Conservation (phyloP, 2,797 vertebrate species). For the Crenuchus spilurus region DNA sequence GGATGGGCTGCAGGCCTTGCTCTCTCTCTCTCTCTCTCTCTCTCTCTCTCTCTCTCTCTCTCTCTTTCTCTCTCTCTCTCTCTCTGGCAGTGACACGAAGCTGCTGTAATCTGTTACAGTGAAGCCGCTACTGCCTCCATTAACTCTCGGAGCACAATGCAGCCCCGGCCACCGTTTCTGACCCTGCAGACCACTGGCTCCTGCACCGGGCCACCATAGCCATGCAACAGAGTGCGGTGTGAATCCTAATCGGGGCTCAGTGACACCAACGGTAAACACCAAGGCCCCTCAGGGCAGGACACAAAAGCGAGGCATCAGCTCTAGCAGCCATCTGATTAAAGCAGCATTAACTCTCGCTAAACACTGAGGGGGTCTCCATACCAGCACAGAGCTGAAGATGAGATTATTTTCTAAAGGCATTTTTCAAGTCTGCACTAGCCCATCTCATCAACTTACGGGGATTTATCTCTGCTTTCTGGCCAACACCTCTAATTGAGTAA, state of each 20-base stretch:
- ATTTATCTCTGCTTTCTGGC: constrained; percentile 16
- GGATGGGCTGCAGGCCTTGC: constrained; percentile 73
- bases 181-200: constrained; percentile 47
- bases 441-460: constrained; percentile 14
- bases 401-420: constrained; percentile 8
- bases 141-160: constrained; percentile 74
- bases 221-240: background rate
- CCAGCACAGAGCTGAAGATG: constrained; percentile 12
- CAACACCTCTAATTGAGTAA: constrained; percentile 32
- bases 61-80: constrained; percentile 61
- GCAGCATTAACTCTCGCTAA: constrained; percentile 25
- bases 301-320: constrained; percentile 10
- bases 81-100: constrained; percentile 68
- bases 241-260: constrained; percentile 28
- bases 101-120: constrained; percentile 78
- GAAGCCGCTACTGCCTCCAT: constrained; percentile 72
- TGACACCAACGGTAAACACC: constrained; percentile 11
- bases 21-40: constrained; percentile 64
- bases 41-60: constrained; percentile 41
- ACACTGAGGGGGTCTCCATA: constrained; percentile 2
- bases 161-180: constrained; percentile 56
- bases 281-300: constrained; percentile 28
- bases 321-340: constrained; percentile 21
- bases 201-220: constrained; percentile 32
- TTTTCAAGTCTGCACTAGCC: constrained; percentile 17